These are phyloP conservation scores for Spilarctia lutea DNA, from an alignment of 2,888 invertebrate genomes.

Conservation along the genomic window DNA sequence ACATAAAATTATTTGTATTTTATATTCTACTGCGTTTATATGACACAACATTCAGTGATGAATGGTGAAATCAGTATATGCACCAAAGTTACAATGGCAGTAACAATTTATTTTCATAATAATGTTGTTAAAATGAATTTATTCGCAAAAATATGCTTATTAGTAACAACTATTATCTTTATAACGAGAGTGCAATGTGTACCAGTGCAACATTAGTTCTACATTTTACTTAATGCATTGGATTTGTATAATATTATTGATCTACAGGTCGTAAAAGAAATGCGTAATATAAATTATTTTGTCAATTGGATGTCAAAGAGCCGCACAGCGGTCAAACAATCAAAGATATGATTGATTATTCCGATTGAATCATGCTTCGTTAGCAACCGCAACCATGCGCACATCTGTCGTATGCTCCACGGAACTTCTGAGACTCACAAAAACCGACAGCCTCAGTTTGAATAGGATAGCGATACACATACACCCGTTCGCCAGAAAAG, in stretches of 20 bases:
- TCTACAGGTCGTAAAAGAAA: conserved; percentile 22
- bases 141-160: neutral
- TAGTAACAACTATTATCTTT: neutral
- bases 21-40: neutral
- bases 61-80: neutral
- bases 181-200: neutral
- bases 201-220: neutral
- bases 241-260: conserved; percentile 4
- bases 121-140: neutral
- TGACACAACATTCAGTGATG: neutral
- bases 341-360: conserved; percentile 84
- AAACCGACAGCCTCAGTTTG: conserved; percentile 74
- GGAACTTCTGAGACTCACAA: conserved; percentile 81
- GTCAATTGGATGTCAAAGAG: conserved; percentile 60
- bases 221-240: neutral
- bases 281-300: conserved; percentile 38
- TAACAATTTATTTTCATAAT: neutral
- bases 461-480: conserved; percentile 66
- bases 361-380: conserved; percentile 82
- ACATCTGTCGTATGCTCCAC: conserved; percentile 84
- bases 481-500: conserved; percentile 53
- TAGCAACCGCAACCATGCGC: conserved; percentile 82
- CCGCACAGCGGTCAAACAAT: conserved; percentile 77
- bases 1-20: neutral
- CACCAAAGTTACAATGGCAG: neutral